phyloP scores from a whole-genome alignment of 2,888 invertebrate species.

The Chrysotoxum bicinctum region DNA sequence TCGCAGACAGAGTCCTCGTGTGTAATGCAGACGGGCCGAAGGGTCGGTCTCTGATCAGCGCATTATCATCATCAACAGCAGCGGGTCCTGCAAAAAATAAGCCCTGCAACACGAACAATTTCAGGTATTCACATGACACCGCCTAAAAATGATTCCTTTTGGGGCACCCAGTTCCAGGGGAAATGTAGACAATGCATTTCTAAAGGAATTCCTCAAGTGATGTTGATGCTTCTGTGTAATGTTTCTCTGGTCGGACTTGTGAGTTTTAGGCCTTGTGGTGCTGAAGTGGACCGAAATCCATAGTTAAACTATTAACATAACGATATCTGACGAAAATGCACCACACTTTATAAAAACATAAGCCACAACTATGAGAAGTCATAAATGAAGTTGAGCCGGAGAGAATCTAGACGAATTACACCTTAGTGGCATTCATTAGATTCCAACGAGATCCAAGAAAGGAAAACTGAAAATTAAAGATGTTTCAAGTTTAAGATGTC shows the following conservation, averaged over 20 bases:
- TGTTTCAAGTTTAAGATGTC: too few relatives aligned
- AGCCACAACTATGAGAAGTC: too few relatives aligned
- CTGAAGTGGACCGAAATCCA: neutral
- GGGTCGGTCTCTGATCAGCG: conserved; percentile 25
- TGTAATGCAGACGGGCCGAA: conserved; percentile 16
- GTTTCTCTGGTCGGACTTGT: neutral
- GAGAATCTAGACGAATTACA: too few relatives aligned
- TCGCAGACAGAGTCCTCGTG: conserved; percentile 51
- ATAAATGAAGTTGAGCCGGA: too few relatives aligned
- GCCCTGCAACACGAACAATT: conserved; percentile 64
- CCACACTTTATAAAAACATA: too few relatives aligned
- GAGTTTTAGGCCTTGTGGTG: neutral
- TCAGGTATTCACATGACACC: conserved; percentile 71
- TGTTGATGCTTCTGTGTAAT: conserved; percentile 25
- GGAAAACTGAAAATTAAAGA: too few relatives aligned
- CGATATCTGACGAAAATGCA: too few relatives aligned
- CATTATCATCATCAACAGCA: conserved; percentile 27
- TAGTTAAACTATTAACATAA: neutral
- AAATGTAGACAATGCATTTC: conserved; percentile 35
- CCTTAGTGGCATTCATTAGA: too few relatives aligned
- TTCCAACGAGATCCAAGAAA: too few relatives aligned
- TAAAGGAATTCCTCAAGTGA: conserved; percentile 36
- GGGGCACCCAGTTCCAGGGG: conserved; percentile 27
- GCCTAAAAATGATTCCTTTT: conserved; percentile 62
- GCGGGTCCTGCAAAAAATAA: conserved; percentile 12